phyloP scores from a whole-genome alignment of 2,113 vertebrate genomes.

The Megatriorchis doriae region DNA sequence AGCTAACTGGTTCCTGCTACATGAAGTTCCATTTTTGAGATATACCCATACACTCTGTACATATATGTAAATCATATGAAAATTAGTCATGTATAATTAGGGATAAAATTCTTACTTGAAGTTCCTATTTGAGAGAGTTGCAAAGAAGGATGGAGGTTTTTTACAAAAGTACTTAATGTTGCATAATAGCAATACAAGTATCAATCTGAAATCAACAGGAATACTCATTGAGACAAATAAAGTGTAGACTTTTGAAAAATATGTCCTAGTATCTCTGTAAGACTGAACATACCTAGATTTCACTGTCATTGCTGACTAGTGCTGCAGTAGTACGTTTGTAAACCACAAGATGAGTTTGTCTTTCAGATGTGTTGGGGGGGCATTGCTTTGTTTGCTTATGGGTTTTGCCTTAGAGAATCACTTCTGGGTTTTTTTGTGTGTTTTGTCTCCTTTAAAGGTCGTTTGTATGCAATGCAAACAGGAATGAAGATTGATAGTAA shows the following conservation, averaged over 20 bases:
- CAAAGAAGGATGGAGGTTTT: neutral
- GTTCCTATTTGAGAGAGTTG: neutral
- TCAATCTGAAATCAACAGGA: neutral
- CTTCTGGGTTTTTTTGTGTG: neutral
- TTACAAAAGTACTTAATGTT: neutral
- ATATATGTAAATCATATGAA: neutral
- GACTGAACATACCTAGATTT: neutral
- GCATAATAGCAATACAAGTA: neutral
- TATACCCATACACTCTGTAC: neutral
- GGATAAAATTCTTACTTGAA: neutral
- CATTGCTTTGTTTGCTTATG: neutral
- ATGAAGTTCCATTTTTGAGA: neutral
- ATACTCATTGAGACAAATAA: neutral
- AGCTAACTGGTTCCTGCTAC: neutral
- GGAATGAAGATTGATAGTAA: slow-evolving; percentile 98
- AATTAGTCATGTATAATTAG: neutral
- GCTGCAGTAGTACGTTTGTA: neutral
- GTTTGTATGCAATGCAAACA: slow-evolving; percentile 94
- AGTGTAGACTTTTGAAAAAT: neutral
- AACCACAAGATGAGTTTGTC: neutral
- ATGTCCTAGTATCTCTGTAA: neutral
- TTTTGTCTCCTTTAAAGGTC: slow-evolving; percentile 77
- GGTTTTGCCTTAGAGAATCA: neutral
- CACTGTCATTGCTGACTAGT: fast-evolving
- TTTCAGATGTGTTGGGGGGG: neutral